Evolutionary conservation across 2,113 vertebrate genomes (phyloP), one percentile per base, ranked within the genome.

Genomic region (Vicugna pacos): DNA sequence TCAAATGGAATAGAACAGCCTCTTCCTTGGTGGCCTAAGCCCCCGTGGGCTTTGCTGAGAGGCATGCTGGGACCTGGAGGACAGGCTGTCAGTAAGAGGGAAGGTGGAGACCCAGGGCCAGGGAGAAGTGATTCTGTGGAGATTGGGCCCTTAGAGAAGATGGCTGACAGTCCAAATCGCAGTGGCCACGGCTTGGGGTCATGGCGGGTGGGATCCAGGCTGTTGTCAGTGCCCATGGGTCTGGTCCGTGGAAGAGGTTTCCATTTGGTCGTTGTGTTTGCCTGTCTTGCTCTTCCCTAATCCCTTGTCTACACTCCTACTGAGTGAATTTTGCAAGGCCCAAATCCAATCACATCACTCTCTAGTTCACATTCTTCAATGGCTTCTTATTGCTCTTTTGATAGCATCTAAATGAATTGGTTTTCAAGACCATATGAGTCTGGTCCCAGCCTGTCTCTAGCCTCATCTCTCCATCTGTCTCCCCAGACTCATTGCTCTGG

Each of bases 11-110:
- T 54, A 56, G n/a, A 46, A 58, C 12, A 38, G 48, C 75, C 16
- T 84, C 52, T 93, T 88, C n/a, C 93, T 97, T 89, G 79, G 67
- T 92, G 54, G 26, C 58, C 26, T 76, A 35, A 87, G 69, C 70
- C 75, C 58, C 75, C 17, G 1, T 79, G 85, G 81, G 50, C 72
- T 91, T 91, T 86, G 81, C 58, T 54, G 54, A 85, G 84, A 82
- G 83, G 15, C 42, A 62, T 60, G 7, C 80, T 91, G 58, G 70
- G 80, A 50, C 70, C 76, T 54, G 48, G 54, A 90, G 42, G 83
- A 84, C 38, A 89, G 64, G 81, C n/a, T 93, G 60, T 38, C 76
- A 84, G 38, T 48, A 92, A 95, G 69, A 88, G 28, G 26, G 73
- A 86, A 75, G 11, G 32, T 35, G 30, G 72, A 79, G 64, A 35